phyloP scores from a whole-genome alignment of 2,113 vertebrate species.

The Toxotes chatareus region DNA sequence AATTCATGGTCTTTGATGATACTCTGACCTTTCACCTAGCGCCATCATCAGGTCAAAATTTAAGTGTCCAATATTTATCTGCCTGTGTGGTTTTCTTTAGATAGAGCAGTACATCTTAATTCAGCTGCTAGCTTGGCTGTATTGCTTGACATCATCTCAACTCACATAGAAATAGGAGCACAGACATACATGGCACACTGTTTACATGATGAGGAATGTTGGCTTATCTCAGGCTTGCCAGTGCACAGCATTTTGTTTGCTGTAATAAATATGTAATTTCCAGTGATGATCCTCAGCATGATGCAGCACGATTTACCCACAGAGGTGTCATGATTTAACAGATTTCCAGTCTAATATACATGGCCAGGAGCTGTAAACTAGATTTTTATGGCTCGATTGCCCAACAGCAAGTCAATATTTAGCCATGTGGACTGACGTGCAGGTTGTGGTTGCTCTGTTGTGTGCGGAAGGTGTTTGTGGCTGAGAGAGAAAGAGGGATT shows the following conservation, averaged over 20 bases:
- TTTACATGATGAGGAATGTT: neutral
- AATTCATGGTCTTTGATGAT: neutral
- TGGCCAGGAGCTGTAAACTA: neutral
- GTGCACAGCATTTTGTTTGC: neutral
- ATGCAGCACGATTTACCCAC: neutral
- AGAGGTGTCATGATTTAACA: neutral
- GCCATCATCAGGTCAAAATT: neutral
- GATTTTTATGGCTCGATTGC: constrained; percentile 55
- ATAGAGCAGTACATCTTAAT: neutral
- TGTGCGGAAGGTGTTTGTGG: constrained; percentile 9
- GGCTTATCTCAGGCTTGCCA: neutral
- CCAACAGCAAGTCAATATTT: constrained; percentile 70
- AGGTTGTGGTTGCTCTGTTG: constrained; percentile 18
- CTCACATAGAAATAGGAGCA: neutral
- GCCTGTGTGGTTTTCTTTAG: too few relatives aligned
- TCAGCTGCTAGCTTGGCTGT: neutral
- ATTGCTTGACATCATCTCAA: neutral
- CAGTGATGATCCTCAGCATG: neutral
- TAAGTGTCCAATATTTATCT: neutral
- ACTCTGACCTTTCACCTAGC: too few relatives aligned
- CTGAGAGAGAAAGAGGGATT: constrained; percentile 13
- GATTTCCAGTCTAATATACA: constrained; percentile 4
- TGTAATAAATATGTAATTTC: neutral
- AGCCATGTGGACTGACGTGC: constrained; percentile 12
- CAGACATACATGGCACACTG: neutral